Evolutionary conservation across 2,888 invertebrate species (phyloP).

Genomic region (Sipha maydis): DNA sequence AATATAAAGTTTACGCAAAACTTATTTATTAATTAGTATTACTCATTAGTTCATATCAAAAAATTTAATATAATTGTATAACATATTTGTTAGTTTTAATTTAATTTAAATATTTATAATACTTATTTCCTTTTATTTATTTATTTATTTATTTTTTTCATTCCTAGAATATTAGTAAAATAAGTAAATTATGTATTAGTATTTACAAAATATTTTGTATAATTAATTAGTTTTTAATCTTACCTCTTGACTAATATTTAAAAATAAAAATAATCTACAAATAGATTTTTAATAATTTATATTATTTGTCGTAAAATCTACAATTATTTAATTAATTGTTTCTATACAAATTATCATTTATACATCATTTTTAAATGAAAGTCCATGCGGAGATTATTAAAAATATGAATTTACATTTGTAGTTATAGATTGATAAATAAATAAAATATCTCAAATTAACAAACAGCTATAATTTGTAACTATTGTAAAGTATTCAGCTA

Average conservation of each 20-base stretch:
- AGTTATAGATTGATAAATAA: too few species aligned
- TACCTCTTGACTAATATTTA: neutral
- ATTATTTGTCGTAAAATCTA: too few species aligned
- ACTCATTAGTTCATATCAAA: neutral
- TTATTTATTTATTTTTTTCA: too few species aligned
- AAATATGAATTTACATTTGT: too few species aligned
- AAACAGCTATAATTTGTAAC: too few species aligned
- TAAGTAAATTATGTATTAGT: too few species aligned
- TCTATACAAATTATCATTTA: neutral
- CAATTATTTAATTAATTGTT: neutral
- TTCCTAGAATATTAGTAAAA: too few species aligned
- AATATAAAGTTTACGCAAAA: conserved; percentile 18
- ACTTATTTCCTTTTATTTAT: too few species aligned
- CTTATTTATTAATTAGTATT: neutral
- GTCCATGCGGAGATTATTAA: too few species aligned
- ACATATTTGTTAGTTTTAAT: neutral
- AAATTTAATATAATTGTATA: neutral
- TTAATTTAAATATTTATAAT: neutral
- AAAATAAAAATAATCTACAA: too few species aligned
- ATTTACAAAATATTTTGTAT: too few species aligned
- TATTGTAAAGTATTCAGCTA: too few species aligned
- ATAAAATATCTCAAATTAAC: neutral
- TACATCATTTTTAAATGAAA: neutral
- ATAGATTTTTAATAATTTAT: neutral
- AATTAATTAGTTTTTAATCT: neutral